phyloP scores from a whole-genome alignment of 2,888 invertebrate species.

The Hydrotaea cyrtoneurina region DNA sequence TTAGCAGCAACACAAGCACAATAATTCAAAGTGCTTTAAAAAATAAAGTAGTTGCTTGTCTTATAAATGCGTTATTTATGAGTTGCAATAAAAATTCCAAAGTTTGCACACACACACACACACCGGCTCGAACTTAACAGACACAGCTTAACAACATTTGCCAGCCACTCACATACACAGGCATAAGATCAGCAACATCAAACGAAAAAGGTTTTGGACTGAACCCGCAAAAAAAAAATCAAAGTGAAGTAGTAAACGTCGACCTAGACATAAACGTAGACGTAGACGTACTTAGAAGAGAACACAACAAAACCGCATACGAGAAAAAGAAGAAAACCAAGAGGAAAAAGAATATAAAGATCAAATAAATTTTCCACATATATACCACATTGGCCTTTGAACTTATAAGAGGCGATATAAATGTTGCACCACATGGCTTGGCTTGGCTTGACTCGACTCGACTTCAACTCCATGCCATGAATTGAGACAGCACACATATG shows the following conservation, averaged over 20 bases:
- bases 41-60: conserved; percentile 64
- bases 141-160: conserved; percentile 4
- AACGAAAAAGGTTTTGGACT: conserved; percentile 21
- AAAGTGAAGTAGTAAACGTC: conserved; percentile 20
- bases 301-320: not conserved
- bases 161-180: not conserved
- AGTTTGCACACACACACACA: conserved; percentile 26
- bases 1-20: conserved; percentile 18
- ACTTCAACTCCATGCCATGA: not conserved
- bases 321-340: conserved; percentile 9
- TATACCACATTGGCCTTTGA: conserved; percentile 62
- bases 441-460: conserved; percentile 17
- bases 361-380: conserved; percentile 68
- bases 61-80: conserved; percentile 71
- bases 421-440: conserved; percentile 67
- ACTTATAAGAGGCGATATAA: conserved; percentile 67
- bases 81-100: conserved; percentile 70
- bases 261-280: not conserved
- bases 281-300: conserved; percentile 13
- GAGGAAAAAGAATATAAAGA: conserved; percentile 55
- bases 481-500: conserved; percentile 1
- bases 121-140: conserved; percentile 41
- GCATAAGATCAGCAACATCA: conserved; percentile 10
- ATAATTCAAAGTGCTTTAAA: conserved; percentile 34
- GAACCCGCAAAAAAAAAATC: not conserved